Evolutionary conservation across 2,888 invertebrate species (phyloP).

Genomic region (Eledona agricola): DNA sequence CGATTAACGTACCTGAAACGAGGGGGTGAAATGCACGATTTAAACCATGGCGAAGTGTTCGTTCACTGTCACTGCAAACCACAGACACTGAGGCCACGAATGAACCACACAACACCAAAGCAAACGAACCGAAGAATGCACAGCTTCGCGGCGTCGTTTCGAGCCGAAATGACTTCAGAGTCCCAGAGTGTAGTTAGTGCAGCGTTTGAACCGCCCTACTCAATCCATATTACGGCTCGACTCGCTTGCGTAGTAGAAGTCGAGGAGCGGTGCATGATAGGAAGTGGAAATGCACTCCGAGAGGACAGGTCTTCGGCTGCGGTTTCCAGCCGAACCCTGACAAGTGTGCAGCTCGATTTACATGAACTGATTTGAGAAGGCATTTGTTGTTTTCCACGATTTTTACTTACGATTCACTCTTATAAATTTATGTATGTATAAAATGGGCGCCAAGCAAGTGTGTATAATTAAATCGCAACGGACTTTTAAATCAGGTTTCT

Average conservation of each 20-base stretch:
- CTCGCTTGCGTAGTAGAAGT: conserved; percentile 47
- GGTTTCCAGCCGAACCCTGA: too few relatives aligned
- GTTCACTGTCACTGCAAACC: background rate
- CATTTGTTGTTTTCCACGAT: too few relatives aligned
- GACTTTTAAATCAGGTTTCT: too few relatives aligned
- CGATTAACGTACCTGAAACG: background rate
- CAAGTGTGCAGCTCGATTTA: too few relatives aligned
- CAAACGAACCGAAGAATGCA: conserved; percentile 9
- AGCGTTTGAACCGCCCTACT: conserved; percentile 45
- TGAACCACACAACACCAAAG: conserved; percentile 1
- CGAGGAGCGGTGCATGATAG: conserved; percentile 30
- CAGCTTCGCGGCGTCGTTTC: conserved; percentile 20
- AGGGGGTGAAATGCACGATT: conserved; percentile 1
- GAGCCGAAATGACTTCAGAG: conserved; percentile 38
- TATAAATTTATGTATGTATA: too few relatives aligned
- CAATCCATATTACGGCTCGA: conserved; percentile 49
- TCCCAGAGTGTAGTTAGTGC: conserved; percentile 43
- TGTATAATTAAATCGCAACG: too few relatives aligned
- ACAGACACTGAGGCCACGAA: background rate
- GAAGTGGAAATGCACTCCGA: conserved; percentile 34
- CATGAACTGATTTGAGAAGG: too few relatives aligned
- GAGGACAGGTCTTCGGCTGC: conserved; percentile 6
- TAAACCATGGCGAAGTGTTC: background rate
- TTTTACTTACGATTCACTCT: too few relatives aligned
- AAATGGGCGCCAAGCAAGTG: too few relatives aligned